These are phyloP conservation scores for Batillaria attramentaria DNA, from an alignment of 1,140 invertebrate genomes.

Conservation along the genomic window DNA sequence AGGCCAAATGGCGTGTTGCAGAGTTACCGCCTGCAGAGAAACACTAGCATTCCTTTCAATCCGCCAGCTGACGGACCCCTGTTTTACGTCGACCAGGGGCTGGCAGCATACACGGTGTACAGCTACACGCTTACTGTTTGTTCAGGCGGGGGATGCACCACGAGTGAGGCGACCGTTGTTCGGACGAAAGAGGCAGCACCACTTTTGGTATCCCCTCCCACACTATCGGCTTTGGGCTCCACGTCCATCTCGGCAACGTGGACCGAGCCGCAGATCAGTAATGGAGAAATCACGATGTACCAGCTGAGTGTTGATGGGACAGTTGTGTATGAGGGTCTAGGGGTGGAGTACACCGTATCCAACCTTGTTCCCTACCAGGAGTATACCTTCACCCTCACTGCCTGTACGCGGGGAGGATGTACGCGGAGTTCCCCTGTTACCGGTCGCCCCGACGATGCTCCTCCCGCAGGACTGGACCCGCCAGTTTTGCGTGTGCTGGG, in stretches of 20 bases:
- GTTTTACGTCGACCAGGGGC: conserved; percentile 56
- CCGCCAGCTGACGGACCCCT: conserved; percentile 52
- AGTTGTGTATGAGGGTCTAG: conserved; percentile 60
- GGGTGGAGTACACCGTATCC: conserved; percentile 39
- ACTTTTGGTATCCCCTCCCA: conserved; percentile 54
- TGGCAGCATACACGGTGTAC: conserved; percentile 64
- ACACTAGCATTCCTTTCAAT: conserved; percentile 60
- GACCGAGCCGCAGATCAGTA: conserved; percentile 59
- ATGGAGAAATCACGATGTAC: conserved; percentile 62
- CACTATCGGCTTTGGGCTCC: conserved; percentile 55
- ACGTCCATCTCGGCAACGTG: conserved; percentile 59
- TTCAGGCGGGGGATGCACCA: conserved; percentile 67
- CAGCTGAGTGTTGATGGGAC: conserved; percentile 59
- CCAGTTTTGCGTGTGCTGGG: conserved; percentile 66
- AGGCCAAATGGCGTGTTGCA: conserved; percentile 66
- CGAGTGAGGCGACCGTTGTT: conserved; percentile 55
- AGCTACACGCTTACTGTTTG: conserved; percentile 64
- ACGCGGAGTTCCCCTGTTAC: conserved; percentile 59
- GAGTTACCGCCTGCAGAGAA: conserved; percentile 64
- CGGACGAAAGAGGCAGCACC: conserved; percentile 66
- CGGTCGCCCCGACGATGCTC: conserved; percentile 60
- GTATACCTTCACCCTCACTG: conserved; percentile 62
- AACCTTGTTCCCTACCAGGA: conserved; percentile 58
- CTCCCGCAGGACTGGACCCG: conserved; percentile 54
- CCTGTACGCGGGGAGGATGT: conserved; percentile 70